Evolutionary conservation across 2,888 invertebrate genomes (phyloP).

Genomic region (Lepetodrilus schrolli): DNA sequence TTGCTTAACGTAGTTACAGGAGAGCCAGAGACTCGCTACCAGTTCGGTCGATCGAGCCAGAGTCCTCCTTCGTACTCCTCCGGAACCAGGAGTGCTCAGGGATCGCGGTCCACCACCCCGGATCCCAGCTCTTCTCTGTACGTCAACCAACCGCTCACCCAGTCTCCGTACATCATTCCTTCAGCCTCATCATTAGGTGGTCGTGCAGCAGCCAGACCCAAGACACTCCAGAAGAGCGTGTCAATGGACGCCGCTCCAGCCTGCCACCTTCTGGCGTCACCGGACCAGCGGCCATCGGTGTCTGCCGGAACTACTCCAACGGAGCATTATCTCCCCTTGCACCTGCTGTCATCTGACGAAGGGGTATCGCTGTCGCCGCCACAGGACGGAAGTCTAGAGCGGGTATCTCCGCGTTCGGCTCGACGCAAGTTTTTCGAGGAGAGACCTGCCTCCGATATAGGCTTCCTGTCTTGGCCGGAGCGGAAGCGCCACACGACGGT

Average conservation of each 20-base stretch:
- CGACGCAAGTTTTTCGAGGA: conserved; percentile 63
- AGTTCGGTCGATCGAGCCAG: not conserved
- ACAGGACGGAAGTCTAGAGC: conserved; percentile 43
- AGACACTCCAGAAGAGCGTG: conserved; percentile 50
- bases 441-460: conserved; percentile 24
- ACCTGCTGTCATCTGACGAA: conserved; percentile 25
- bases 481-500: conserved; percentile 38
- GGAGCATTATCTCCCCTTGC: conserved; percentile 23
- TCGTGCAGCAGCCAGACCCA: conserved; percentile 37
- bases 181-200: conserved; percentile 29
- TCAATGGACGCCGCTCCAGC: conserved; percentile 53
- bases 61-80: not conserved
- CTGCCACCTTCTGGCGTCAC: conserved; percentile 38
- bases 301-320: conserved; percentile 39
- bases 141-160: conserved; percentile 13
- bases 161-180: conserved; percentile 24
- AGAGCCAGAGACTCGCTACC: not conserved
- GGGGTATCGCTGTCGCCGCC: conserved; percentile 39
- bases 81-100: not conserved
- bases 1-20: conserved; percentile 5
- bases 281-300: conserved; percentile 28
- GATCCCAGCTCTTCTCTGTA: not conserved
- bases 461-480: conserved; percentile 57
- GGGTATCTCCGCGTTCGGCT: conserved; percentile 58
- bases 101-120: conserved; percentile 7